Percentiles rank a stretch among this genome's conserved stretches.
Evolutionary conservation across 2,797 vertebrate species (phyloP).

Genomic region (Perodicticus potto): DNA sequence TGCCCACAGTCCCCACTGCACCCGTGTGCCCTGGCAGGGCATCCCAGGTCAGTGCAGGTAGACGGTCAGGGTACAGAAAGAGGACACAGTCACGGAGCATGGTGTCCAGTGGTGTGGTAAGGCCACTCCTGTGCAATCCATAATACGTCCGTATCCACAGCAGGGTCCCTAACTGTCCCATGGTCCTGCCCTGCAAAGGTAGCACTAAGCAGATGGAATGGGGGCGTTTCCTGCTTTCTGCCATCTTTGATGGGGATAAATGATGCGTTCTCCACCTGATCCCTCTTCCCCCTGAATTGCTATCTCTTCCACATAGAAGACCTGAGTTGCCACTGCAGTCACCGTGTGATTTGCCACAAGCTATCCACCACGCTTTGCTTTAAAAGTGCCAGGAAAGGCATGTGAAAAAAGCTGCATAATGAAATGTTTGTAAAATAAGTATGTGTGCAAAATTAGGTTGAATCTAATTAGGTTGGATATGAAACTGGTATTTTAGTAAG

Average conservation of each 20-base stretch:
- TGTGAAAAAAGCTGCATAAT: constrained; percentile 14
- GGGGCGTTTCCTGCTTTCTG: neutral
- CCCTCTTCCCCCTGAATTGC: neutral
- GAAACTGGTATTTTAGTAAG: neutral
- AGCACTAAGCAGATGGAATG: neutral
- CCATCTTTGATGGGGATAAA: neutral
- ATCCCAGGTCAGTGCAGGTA: neutral
- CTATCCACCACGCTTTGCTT: neutral
- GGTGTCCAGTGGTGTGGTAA: fast-evolving
- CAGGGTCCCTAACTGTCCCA: neutral
- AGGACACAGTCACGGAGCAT: fast-evolving
- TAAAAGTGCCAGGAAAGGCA: neutral
- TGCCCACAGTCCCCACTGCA: neutral
- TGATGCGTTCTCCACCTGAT: neutral
- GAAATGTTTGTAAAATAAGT: constrained; percentile 18
- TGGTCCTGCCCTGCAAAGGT: neutral
- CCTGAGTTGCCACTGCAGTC: neutral
- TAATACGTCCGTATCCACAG: too few species aligned
- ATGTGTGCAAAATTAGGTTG: neutral
- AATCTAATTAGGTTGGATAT: neutral
- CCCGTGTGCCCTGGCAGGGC: fast-evolving
- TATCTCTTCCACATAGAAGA: neutral
- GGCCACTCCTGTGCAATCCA: neutral
- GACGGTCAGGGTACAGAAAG: neutral
- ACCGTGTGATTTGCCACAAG: neutral